A percentile compares a stretch with the other conserved stretches of the same genome.
phyloP scores from a whole-genome alignment of 1,140 invertebrate species.

The Caenorhabditis briggsae region DNA sequence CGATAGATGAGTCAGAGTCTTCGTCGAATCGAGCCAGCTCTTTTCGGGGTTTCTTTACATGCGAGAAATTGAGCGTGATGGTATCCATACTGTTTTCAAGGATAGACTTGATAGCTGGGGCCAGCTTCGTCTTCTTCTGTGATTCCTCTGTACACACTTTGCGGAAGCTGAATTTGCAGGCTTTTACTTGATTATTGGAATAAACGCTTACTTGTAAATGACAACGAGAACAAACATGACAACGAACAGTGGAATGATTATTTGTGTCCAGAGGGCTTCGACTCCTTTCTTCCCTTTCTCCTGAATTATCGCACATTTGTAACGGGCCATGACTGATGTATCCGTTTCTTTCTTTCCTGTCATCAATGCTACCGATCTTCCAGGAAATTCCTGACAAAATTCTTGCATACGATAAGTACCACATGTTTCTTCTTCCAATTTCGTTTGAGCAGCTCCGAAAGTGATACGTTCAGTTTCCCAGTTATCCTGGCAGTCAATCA shows the following conservation, averaged over 20 bases:
- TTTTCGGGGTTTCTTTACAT: not conserved
- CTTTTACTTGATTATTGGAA: not conserved
- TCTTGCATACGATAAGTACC: not conserved
- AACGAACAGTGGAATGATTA: not conserved
- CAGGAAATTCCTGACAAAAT: conserved; percentile 2
- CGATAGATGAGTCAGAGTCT: conserved; percentile 2
- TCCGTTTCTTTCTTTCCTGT: not conserved
- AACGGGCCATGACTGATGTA: not conserved
- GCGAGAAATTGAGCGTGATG: not conserved
- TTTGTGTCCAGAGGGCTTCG: not conserved
- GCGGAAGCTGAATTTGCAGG: not conserved
- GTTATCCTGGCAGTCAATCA: not conserved
- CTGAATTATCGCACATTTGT: not conserved
- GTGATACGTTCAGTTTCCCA: not conserved
- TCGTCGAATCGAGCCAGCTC: not conserved
- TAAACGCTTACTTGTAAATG: not conserved
- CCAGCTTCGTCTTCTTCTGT: not conserved
- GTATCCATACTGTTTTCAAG: conserved; percentile 1
- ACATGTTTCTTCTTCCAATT: conserved; percentile 4
- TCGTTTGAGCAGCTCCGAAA: not conserved
- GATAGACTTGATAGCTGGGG: not conserved
- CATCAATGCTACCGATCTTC: not conserved
- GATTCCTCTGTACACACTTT: not conserved
- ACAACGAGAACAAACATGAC: not conserved
- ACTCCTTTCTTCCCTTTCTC: not conserved